A percentile compares a stretch with the other conserved stretches of the same genome.
These are phyloP conservation scores for Dreissena polymorpha DNA, from an alignment of 1,140 invertebrate genomes.

Conservation along the genomic window DNA sequence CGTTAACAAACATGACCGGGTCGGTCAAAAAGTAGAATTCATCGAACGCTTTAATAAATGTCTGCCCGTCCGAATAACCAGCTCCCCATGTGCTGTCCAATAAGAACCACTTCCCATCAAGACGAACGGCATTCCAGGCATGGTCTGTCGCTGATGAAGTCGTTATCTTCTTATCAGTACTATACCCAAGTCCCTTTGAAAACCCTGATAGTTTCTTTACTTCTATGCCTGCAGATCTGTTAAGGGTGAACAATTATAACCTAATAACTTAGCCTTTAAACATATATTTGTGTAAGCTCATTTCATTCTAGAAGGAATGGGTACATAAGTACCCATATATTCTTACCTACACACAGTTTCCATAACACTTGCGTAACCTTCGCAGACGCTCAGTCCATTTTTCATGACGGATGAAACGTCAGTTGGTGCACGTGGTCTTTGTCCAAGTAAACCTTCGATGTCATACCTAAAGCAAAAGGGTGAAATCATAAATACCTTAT, in stretches of 20 bases:
- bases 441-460: conserved; percentile 32
- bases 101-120: conserved; percentile 64
- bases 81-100: conserved; percentile 80
- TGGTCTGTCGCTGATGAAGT: conserved; percentile 88
- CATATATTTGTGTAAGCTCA: background rate
- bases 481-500: background rate
- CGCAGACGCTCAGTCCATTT: conserved; percentile 26
- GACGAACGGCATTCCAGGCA: conserved; percentile 68
- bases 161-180: conserved; percentile 95
- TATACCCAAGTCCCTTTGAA: conserved; percentile 97
- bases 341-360: conserved; percentile 32
- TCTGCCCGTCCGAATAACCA: conserved; percentile 59
- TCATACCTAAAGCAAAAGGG: conserved; percentile 20
- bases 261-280: background rate
- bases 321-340: background rate
- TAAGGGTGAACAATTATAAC: background rate
- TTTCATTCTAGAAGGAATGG: background rate
- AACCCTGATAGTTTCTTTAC: conserved; percentile 84
- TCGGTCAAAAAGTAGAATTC: conserved; percentile 80
- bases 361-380: conserved; percentile 35
- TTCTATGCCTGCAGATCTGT: conserved; percentile 35
- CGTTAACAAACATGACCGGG: conserved; percentile 79
- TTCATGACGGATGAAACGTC: conserved; percentile 15
- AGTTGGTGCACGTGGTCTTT: background rate
- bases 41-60: conserved; percentile 58